Percentiles rank a stretch among this genome's conserved stretches.
Conservation (phyloP, 1,140 invertebrate genomes). For the Drosophila pandora region DNA sequence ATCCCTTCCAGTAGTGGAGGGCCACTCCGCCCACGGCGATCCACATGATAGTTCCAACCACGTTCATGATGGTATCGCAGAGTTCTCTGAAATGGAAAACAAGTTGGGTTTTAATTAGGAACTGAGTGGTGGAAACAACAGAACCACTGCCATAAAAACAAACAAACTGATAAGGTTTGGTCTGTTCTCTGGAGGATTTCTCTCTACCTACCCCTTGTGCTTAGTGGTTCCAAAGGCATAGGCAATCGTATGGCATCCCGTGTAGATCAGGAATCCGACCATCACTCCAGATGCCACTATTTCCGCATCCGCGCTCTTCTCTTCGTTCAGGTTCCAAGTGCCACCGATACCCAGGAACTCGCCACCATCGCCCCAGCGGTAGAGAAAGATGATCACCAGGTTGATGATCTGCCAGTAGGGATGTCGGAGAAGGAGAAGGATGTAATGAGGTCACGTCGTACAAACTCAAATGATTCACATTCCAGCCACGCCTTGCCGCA, state of each 20-base stretch:
- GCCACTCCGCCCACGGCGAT: conserved; percentile 92
- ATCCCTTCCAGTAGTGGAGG: conserved; percentile 94
- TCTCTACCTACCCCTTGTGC: conserved; percentile 87
- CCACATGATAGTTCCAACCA: conserved; percentile 92
- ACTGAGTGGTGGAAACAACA: background rate
- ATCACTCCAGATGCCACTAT: conserved; percentile 93
- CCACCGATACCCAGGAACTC: conserved; percentile 93
- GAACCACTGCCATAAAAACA: background rate
- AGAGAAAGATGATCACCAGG: conserved; percentile 91
- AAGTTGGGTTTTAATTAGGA: background rate
- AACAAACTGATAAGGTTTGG: background rate
- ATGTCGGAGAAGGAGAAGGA: conserved; percentile 2
- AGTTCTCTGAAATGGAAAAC: conserved; percentile 84
- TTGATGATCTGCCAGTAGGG: conserved; percentile 87
- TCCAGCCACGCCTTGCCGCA: conserved; percentile 35
- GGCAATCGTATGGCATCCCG: conserved; percentile 88
- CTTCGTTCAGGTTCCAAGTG: conserved; percentile 94
- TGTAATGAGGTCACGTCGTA: conserved; percentile 37
- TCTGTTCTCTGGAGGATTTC: background rate
- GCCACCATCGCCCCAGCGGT: conserved; percentile 91
- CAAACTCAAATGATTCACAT: conserved; percentile 22
- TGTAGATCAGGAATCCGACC: conserved; percentile 93
- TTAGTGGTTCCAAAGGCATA: conserved; percentile 90
- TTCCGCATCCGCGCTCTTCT: conserved; percentile 93
- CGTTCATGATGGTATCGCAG: conserved; percentile 93